Evolutionary conservation across 2,113 vertebrate species (phyloP).

Genomic region (Pandion haliaetus): DNA sequence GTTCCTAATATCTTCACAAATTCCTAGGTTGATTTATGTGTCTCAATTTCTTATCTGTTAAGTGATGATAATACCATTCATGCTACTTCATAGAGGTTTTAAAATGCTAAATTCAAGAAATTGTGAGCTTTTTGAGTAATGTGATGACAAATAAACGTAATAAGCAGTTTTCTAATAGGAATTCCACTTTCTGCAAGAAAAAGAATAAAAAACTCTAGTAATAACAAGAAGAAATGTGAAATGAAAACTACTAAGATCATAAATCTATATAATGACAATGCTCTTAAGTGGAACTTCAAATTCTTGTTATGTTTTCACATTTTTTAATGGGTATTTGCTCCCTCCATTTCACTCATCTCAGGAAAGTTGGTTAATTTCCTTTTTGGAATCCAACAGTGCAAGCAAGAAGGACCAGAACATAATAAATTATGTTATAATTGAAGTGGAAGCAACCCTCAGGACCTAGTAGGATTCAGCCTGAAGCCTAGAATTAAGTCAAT

Average conservation of each 20-base stretch:
- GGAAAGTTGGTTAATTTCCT: background rate
- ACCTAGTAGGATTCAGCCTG: background rate
- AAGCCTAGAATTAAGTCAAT: background rate
- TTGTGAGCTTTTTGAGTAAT: background rate
- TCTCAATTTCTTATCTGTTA: background rate
- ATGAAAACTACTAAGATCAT: background rate
- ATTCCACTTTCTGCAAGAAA: background rate
- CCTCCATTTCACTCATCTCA: background rate
- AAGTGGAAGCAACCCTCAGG: background rate
- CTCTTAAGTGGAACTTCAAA: background rate
- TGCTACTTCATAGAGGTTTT: background rate
- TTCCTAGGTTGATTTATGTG: background rate
- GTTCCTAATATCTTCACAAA: background rate
- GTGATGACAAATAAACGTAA: background rate
- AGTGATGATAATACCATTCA: background rate
- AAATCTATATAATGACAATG: background rate
- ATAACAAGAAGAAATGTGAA: background rate
- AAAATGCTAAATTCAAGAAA: background rate
- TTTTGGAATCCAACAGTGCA: background rate
- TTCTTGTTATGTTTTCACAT: background rate
- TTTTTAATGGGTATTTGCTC: background rate
- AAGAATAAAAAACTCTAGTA: background rate
- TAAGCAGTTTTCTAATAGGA: background rate
- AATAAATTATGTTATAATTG: background rate
- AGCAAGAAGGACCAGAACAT: background rate